These are phyloP conservation scores for Chaetops frenatus DNA, from an alignment of 2,113 vertebrate genomes.

Conservation along the genomic window DNA sequence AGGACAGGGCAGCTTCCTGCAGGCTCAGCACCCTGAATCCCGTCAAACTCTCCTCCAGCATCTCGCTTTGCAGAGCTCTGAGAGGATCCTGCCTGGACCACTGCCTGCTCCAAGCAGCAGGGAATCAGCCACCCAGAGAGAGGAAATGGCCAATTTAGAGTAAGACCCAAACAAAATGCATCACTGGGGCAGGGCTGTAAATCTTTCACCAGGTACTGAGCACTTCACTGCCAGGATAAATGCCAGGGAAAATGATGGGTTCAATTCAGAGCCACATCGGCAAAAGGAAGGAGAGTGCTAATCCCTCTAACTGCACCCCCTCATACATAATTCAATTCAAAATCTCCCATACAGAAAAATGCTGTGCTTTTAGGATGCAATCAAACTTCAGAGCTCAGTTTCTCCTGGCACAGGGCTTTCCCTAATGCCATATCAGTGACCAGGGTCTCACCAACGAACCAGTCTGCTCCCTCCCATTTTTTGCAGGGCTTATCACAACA, in stretches of 20 bases:
- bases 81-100: background rate
- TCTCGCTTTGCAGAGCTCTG: fast-evolving
- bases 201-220: background rate
- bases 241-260: background rate
- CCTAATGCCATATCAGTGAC: background rate
- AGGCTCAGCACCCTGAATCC: background rate
- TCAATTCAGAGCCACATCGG: background rate
- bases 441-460: background rate
- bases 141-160: background rate
- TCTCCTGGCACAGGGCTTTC: background rate
- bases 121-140: background rate
- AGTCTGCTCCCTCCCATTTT: background rate
- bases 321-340: background rate
- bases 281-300: background rate
- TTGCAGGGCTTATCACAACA: background rate
- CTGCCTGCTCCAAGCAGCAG: background rate
- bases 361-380: background rate
- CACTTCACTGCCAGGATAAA: background rate
- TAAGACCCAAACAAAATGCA: background rate
- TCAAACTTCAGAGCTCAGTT: background rate
- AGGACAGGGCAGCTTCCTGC: background rate
- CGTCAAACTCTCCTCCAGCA: background rate
- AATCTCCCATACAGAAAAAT: background rate
- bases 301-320: background rate
- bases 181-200: background rate